Evolutionary conservation across 2,888 invertebrate genomes (phyloP).

Genomic region (Stenurella melanura): DNA sequence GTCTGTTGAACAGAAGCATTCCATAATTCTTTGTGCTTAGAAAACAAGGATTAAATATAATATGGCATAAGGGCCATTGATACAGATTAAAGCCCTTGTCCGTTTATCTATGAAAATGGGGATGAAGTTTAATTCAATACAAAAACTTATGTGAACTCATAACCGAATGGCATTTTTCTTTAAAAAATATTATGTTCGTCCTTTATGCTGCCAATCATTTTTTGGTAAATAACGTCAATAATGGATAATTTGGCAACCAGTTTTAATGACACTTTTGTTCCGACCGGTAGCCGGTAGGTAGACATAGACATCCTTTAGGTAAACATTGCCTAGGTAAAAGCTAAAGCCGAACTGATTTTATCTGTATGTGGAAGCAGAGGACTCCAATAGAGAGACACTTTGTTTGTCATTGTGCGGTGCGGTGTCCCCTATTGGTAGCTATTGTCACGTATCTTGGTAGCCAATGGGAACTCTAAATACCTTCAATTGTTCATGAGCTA

Average conservation of each 20-base stretch:
- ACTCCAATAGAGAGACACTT: constrained; percentile 54
- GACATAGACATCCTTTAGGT: constrained; percentile 40
- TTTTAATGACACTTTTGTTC: constrained; percentile 56
- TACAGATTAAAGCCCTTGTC: constrained; percentile 67
- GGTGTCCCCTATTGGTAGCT: constrained; percentile 66
- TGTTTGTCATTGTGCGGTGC: constrained; percentile 47
- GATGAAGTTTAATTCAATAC: constrained; percentile 64
- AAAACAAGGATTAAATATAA: constrained; percentile 67
- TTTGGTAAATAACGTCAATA: constrained; percentile 43
- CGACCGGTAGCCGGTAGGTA: constrained; percentile 43
- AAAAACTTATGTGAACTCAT: constrained; percentile 50
- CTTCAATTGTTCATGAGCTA: constrained; percentile 67
- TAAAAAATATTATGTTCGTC: constrained; percentile 66
- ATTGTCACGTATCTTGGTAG: constrained; percentile 67
- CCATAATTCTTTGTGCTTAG: constrained; percentile 68
- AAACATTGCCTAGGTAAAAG: constrained; percentile 44
- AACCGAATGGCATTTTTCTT: constrained; percentile 65
- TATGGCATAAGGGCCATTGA: constrained; percentile 67
- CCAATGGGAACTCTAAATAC: constrained; percentile 63
- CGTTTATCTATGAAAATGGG: constrained; percentile 66
- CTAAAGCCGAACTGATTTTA: constrained; percentile 46
- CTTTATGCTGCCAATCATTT: constrained; percentile 70
- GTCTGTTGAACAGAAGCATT: constrained; percentile 68
- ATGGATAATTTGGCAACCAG: constrained; percentile 61
- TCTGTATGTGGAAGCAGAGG: constrained; percentile 42